Conservation (phyloP, 2,113 vertebrate species). For the Tauraco erythrolophus region DNA sequence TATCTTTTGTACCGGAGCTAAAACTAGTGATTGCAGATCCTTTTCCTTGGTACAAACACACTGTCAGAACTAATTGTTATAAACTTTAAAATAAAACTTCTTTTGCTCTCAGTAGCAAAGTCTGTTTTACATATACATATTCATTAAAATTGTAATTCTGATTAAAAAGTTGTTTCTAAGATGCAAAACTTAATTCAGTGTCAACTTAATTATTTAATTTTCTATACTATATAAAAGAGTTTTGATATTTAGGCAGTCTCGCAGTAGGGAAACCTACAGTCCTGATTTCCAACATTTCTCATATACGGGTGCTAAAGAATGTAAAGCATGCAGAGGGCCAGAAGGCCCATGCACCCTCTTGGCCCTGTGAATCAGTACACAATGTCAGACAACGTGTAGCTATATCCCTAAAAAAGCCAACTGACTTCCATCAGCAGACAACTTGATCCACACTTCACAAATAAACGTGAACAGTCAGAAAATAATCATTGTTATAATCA, state of each 20-base stretch:
- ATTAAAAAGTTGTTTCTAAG: not conserved
- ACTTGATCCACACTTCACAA: not conserved
- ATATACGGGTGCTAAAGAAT: not conserved
- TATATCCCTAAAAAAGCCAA: not conserved
- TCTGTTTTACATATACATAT: not conserved
- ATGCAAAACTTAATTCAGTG: not conserved
- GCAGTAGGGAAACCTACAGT: not conserved
- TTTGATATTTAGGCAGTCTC: not conserved
- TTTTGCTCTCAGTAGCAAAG: not conserved
- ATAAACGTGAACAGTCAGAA: not conserved
- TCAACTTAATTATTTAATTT: not conserved
- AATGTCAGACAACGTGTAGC: not conserved
- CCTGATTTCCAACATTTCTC: not conserved
- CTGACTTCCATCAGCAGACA: not conserved
- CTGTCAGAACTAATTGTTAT: not conserved
- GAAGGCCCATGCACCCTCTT: not conserved
- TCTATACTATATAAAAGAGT: not conserved
- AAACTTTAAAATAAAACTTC: not conserved
- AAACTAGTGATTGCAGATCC: not conserved
- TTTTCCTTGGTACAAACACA: not conserved
- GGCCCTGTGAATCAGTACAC: not conserved
- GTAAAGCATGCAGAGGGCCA: no score
- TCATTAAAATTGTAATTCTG: not conserved
- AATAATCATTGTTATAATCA: not conserved
- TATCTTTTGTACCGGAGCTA: not conserved